These are phyloP conservation scores for Caenorhabditis zanzibari DNA, from an alignment of 2,888 invertebrate species.

Conservation along the genomic window DNA sequence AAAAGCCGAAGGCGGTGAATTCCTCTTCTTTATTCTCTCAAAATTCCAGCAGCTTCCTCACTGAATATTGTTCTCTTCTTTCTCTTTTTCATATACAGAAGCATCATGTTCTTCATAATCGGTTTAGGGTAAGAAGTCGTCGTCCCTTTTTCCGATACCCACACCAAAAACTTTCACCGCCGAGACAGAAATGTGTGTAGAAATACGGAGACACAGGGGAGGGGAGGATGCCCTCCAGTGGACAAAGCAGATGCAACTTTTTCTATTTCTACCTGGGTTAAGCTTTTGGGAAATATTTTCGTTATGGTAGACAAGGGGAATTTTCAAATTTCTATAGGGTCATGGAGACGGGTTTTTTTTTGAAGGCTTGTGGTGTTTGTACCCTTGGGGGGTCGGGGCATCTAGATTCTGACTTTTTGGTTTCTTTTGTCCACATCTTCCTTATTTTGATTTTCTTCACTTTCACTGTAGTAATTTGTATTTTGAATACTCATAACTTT, in stretches of 20 bases:
- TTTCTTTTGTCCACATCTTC: too few species aligned
- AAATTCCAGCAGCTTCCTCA: constrained; percentile 6
- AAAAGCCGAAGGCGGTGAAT: constrained; percentile 23
- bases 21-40: constrained; percentile 1
- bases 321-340: constrained; percentile 22
- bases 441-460: not conserved
- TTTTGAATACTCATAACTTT: too few species aligned
- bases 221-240: constrained; percentile 65
- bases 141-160: constrained; percentile 29
- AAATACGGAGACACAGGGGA: constrained; percentile 1
- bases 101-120: constrained; percentile 65
- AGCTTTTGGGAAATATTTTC: constrained; percentile 23
- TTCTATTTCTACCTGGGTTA: constrained; percentile 53
- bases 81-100: not conserved
- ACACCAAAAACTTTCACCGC: constrained; percentile 50
- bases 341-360: constrained; percentile 6
- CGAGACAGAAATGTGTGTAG: constrained; percentile 23
- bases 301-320: not conserved
- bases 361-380: not conserved
- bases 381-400: not conserved
- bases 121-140: constrained; percentile 50
- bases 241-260: constrained; percentile 62
- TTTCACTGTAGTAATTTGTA: too few species aligned
- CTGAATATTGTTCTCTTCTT: constrained; percentile 46
- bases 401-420: too few species aligned